Percentiles rank a stretch among this genome's conserved stretches.
Evolutionary conservation across 2,888 invertebrate species (phyloP).

Genomic region (Drosophila hawaiiensis): DNA sequence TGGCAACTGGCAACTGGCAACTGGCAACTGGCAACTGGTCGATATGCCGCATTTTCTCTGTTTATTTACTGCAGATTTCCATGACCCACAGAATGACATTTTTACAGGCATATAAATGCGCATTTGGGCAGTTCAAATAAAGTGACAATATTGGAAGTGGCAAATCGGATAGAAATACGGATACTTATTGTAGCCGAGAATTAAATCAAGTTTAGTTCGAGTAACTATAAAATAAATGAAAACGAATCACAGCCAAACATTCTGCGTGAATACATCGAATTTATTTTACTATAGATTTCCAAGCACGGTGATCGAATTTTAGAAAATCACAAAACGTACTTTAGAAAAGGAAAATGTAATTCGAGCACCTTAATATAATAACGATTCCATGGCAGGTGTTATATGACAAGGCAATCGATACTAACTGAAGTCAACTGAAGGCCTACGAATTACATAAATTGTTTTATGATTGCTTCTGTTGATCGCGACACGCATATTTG

Average conservation of each 20-base stretch:
- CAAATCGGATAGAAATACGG: neutral
- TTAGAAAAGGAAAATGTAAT: neutral
- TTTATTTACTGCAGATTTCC: slow-evolving; percentile 23
- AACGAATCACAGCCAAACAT: neutral
- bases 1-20: slow-evolving; percentile 41
- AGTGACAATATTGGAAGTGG: neutral
- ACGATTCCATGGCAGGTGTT: neutral
- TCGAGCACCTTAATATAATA: neutral
- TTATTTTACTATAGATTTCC: neutral
- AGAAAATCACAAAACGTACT: neutral
- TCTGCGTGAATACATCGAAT: neutral
- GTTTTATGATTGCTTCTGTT: slow-evolving; percentile 1
- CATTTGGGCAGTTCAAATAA: neutral
- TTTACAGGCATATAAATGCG: neutral
- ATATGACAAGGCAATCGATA: slow-evolving; percentile 17
- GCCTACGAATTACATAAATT: neutral
- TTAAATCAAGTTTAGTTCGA: neutral
- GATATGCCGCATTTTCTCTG: slow-evolving; percentile 71
- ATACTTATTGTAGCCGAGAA: neutral
- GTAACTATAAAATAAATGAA: neutral
- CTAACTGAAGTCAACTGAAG: neutral
- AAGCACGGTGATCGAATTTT: neutral
- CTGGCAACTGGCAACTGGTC: slow-evolving; percentile 45
- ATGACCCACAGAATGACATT: slow-evolving; percentile 23
- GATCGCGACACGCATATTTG: slow-evolving; percentile 50